These are phyloP conservation scores for Metellina segmentata DNA, from an alignment of 2,888 invertebrate genomes.

Conservation along the genomic window DNA sequence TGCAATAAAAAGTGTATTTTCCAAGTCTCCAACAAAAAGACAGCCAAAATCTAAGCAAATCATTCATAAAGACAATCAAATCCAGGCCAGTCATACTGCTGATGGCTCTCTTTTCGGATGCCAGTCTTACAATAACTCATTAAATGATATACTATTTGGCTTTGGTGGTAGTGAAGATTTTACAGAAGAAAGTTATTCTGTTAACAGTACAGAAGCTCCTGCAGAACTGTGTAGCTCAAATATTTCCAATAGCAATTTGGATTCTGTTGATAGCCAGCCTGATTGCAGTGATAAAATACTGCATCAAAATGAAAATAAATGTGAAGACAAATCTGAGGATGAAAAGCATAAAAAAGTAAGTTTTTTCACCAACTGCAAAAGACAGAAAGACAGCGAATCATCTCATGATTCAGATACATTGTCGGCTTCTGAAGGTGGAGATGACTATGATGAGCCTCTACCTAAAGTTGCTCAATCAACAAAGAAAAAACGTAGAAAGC, in stretches of 20 bases:
- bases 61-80: not conserved
- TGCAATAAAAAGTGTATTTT: slow-evolving; percentile 53
- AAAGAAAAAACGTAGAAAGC: slow-evolving; percentile 17
- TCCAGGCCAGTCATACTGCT: not conserved
- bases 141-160: slow-evolving; percentile 64
- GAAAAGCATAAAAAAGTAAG: not conserved
- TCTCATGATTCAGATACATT: slow-evolving; percentile 53
- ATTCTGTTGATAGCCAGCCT: not conserved
- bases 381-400: not conserved
- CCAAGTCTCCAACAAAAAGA: slow-evolving; percentile 30
- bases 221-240: not conserved
- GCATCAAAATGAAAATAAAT: not conserved
- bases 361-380: not conserved
- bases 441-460: not conserved
- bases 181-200: slow-evolving; percentile 24
- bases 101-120: slow-evolving; percentile 3
- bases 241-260: not conserved
- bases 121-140: slow-evolving; percentile 51
- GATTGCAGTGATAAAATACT: not conserved
- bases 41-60: not conserved
- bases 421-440: slow-evolving; percentile 59
- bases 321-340: not conserved
- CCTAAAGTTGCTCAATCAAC: not conserved
- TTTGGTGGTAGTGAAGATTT: slow-evolving; percentile 36
- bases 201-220: slow-evolving; percentile 15